Evolutionary conservation across 2,113 vertebrate genomes (phyloP), one percentile per base, ranked within the genome.

Genomic region (Camarhynchus parvulus): DNA sequence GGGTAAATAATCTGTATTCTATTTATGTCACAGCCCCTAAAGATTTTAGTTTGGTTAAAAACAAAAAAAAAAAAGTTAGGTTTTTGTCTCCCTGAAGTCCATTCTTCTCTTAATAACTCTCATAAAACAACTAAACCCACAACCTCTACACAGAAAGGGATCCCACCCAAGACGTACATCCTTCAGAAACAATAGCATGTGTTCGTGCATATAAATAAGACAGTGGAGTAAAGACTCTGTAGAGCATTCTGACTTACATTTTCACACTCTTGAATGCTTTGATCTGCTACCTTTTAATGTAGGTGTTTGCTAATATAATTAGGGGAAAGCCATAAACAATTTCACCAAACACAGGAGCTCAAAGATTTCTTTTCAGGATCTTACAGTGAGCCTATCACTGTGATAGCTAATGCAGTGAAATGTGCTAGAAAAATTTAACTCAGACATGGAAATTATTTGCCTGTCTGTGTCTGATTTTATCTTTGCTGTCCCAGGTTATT

Each of bases 211-310:
- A 92, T 76, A 78, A 92, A 94, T 92, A 72, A 89, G 83, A 78
- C 44, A 86, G 64, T 42, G 78, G 23, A 92, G 61, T 85, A 83
- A 88, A 95, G 61, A 78, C n/a, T 74, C 58, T 21, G 37, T 82
- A 53, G 58, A 87, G 22, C 37, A 89, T 69, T 80, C 91, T 89
- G 68, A 78, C 83, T 92, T 61, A 77, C 5, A 55, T 86, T 95
- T 95, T 92, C 86, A 81, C 39, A 47, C 16, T 31, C 74, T 76
- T 68, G 62, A 87, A 53, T 83, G 84, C 85, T 96, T 96, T 96
- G 85, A 95, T 96, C 92, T 95, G 53, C 37, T 76, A 85, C 50
- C 70, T 94, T 93, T 93, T 93, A 93, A 93, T 69, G 75, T 83
- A 88, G 84, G 25, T 83, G 63, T 87, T 93, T 77, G 18, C 72